A percentile compares a stretch with the other conserved stretches of the same genome.
Evolutionary conservation across 2,113 vertebrate genomes (phyloP).

Genomic region (Podocnemis expansa): DNA sequence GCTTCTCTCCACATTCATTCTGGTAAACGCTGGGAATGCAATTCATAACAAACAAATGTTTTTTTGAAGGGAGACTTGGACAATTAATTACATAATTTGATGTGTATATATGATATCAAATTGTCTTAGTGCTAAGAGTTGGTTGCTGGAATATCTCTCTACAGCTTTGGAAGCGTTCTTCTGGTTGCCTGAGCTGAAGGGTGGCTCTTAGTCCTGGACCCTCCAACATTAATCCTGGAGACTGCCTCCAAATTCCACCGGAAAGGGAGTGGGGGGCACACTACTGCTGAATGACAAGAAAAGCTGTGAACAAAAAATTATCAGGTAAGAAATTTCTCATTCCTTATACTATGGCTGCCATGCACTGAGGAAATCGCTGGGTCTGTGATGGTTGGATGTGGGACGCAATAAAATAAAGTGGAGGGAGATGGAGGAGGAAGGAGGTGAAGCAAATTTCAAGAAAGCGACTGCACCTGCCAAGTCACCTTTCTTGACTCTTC

Average conservation of each 20-base stretch:
- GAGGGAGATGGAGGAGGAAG: not conserved
- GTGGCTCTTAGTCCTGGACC: not conserved
- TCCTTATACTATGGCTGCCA: not conserved
- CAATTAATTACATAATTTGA: not conserved
- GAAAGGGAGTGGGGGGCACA: accelerated
- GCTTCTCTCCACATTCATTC: not conserved
- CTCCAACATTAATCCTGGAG: accelerated
- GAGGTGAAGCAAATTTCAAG: not conserved
- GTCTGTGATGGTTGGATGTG: not conserved
- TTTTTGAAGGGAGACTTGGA: accelerated
- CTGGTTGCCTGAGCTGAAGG: not conserved
- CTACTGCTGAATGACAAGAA: accelerated
- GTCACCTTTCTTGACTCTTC: not conserved
- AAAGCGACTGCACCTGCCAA: not conserved
- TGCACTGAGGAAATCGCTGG: accelerated
- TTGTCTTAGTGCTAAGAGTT: not conserved
- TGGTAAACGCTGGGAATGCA: not conserved
- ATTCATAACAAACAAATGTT: not conserved
- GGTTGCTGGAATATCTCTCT: accelerated
- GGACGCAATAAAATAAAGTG: not conserved
- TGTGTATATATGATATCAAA: accelerated
- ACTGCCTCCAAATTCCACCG: accelerated
- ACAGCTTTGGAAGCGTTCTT: not conserved
- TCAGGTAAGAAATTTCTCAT: not conserved
- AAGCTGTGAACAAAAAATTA: accelerated